Evolutionary conservation across 2,888 invertebrate genomes (phyloP), one percentile per base, ranked within the genome.

Genomic region (Meiosimyza decipiens): DNA sequence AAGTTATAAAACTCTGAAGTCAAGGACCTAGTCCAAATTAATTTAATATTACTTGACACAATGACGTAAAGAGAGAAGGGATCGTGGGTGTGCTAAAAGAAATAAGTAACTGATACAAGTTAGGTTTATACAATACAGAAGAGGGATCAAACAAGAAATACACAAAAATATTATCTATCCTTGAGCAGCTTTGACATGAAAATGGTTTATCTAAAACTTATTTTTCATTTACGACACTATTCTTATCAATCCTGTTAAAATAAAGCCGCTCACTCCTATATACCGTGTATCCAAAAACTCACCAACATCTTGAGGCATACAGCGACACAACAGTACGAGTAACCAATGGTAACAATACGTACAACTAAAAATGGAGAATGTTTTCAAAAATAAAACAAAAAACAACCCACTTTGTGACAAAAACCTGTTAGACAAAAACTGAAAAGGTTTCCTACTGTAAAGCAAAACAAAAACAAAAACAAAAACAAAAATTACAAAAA

Each of bases 391-490:
- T 49, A 51, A 69, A 47, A 22, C 28, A 54, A 52, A 70, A 62
- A 63, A 40, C 63, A 70, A 52, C 62, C 70, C 70, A 62, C 62
- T 70, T 69, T 70, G 63, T 47, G 52, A 70, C 54, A 40, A 54
- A 70, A 40, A 70, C 49, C 59, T 50, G n/a, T 16, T 12, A 40
- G 22, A 49, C 65, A 65, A 64, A 16, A 18, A 33, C 60, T 51
- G 69, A 54, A 52, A 52, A 47, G 52, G 63, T 60, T 22, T 69
- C 16, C 50, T 60, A 28, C 22, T 60, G 33, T 40, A 40, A 40
- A 40, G 6, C 9, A 40, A 40, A 40, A 40, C 9, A 40, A 40
- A 40, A 40, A 62, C 60, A 40, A 16, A 62, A n/a, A n/a, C n/a
- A n/a, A n/a, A n/a, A n/a, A n/a, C n/a, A n/a, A n/a, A 28, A 33